A percentile compares a stretch with the other conserved stretches of the same genome.
These are phyloP conservation scores for Euphonia xanthogaster DNA, from an alignment of 2,797 vertebrate genomes.

Conservation along the genomic window DNA sequence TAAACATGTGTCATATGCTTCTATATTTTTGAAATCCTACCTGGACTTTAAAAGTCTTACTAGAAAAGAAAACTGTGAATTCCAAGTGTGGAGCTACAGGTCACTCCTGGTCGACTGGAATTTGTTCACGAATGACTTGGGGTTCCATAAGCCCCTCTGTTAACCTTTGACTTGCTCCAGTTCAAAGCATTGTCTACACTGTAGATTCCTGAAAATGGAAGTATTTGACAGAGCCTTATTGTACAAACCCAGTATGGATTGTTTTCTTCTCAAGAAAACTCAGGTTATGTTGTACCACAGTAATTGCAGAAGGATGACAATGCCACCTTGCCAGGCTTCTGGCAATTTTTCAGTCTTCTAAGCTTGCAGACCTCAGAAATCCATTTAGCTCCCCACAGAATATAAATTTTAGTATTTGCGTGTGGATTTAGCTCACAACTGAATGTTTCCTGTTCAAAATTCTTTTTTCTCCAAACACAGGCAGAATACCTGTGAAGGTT, in stretches of 20 bases:
- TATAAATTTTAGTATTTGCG: slow-evolving; percentile 24
- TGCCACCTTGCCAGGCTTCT: slow-evolving; percentile 22
- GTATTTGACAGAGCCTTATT: not conserved
- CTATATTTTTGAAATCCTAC: not conserved
- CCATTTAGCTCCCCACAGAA: slow-evolving; percentile 8
- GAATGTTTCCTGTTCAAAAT: slow-evolving; percentile 8
- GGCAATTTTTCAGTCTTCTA: slow-evolving; percentile 10
- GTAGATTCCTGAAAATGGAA: not conserved
- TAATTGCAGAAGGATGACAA: not conserved
- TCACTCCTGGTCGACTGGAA: not conserved
- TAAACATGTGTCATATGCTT: not conserved
- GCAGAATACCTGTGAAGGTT: not conserved
- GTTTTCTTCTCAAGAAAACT: not conserved
- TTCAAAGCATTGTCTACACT: not conserved
- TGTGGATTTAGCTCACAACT: not conserved
- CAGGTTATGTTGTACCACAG: not conserved
- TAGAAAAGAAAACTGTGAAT: not conserved
- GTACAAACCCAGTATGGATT: not conserved
- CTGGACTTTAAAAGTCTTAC: not conserved
- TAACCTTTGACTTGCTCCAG: not conserved
- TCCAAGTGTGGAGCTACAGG: not conserved
- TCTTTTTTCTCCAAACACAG: not conserved
- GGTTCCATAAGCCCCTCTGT: not conserved
- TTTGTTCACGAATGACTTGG: not conserved
- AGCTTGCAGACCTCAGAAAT: not conserved